Evolutionary conservation across 2,888 invertebrate species (phyloP).

Genomic region (Polydrusus cervinus): DNA sequence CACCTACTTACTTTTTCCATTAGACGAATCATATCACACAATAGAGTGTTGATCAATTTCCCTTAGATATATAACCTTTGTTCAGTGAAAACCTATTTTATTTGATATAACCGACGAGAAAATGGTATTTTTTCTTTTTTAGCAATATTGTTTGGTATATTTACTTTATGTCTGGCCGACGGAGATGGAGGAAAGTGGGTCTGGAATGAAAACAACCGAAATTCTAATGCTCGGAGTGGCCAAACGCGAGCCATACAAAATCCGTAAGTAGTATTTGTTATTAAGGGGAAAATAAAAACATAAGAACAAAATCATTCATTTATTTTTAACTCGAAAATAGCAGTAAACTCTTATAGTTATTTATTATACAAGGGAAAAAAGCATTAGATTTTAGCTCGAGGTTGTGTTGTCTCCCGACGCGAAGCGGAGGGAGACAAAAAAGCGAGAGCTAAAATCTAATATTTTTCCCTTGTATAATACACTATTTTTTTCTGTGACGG

Average conservation of each 20-base stretch:
- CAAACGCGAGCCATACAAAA: constrained; percentile 7
- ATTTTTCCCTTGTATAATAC: too few relatives aligned
- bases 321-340: too few relatives aligned
- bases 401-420: too few relatives aligned
- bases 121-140: constrained; percentile 47
- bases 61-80: background rate
- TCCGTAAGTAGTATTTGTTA: constrained; percentile 33
- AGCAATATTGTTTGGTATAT: constrained; percentile 53
- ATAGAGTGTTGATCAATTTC: constrained; percentile 7
- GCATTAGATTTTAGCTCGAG: too few relatives aligned
- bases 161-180: constrained; percentile 53
- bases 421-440: too few relatives aligned
- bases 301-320: too few relatives aligned
- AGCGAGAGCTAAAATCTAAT: too few relatives aligned
- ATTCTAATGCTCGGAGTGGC: constrained; percentile 14
- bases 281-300: background rate
- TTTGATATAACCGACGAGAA: constrained; percentile 12
- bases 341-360: too few relatives aligned
- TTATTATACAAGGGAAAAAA: too few relatives aligned
- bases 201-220: constrained; percentile 66
- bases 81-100: constrained; percentile 18
- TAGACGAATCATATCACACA: background rate
- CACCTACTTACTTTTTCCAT: constrained; percentile 4
- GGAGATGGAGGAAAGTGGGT: constrained; percentile 71
- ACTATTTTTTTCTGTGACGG: too few relatives aligned